phyloP scores from a whole-genome alignment of 1,140 invertebrate genomes.

The Artemia franciscana region DNA sequence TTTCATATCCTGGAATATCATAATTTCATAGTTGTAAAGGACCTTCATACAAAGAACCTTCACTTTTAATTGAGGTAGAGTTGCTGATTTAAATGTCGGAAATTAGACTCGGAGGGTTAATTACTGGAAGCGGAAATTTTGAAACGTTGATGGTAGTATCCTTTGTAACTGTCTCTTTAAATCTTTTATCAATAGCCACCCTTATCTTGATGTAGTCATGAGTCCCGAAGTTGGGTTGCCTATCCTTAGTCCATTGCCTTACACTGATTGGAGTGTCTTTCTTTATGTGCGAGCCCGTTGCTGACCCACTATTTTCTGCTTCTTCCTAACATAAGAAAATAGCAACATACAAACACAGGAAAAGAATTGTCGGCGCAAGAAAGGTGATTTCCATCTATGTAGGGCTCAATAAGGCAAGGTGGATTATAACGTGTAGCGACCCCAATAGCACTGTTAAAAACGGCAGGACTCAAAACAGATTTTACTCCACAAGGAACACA shows the following conservation, averaged over 20 bases:
- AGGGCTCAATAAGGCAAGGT: too few species aligned
- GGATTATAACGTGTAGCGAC: too few species aligned
- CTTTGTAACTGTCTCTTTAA: constrained; percentile 36
- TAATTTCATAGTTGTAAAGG: not conserved
- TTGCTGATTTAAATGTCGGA: constrained; percentile 21
- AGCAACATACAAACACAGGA: too few species aligned
- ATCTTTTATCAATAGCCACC: constrained; percentile 30
- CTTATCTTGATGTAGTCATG: constrained; percentile 25
- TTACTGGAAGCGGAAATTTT: constrained; percentile 47
- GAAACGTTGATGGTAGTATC: constrained; percentile 48
- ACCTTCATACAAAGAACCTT: constrained; percentile 7
- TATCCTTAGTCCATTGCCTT: constrained; percentile 5
- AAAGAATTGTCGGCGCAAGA: too few species aligned
- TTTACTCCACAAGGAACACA: too few species aligned
- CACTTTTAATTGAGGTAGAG: not conserved
- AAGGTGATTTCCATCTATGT: too few species aligned
- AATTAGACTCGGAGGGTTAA: constrained; percentile 48
- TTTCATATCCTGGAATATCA: not conserved
- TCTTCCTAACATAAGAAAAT: too few species aligned
- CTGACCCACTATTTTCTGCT: too few species aligned
- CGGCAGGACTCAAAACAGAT: too few species aligned
- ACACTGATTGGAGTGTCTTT: not conserved
- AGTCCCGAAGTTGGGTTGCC: constrained; percentile 8
- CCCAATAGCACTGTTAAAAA: too few species aligned
- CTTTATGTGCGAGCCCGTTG: constrained; percentile 13